Percentiles rank a stretch among this genome's conserved stretches.
Conservation (phyloP, 2,888 invertebrate species). For the Eristalinus aeneus region DNA sequence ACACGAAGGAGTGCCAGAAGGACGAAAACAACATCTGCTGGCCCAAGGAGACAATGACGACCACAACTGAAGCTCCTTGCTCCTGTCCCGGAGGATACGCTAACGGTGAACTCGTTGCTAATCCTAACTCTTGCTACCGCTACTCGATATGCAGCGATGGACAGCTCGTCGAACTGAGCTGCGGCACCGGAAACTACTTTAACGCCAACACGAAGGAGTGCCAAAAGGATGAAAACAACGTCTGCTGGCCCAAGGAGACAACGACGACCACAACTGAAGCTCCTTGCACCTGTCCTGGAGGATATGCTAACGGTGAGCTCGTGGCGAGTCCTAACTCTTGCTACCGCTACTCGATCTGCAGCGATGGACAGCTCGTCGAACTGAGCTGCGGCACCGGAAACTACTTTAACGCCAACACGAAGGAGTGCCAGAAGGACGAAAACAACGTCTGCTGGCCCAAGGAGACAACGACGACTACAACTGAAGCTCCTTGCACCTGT, state of each 20-base stretch:
- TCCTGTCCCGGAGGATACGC: constrained; percentile 21
- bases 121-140: constrained; percentile 55
- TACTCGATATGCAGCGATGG: constrained; percentile 73
- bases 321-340: too few species aligned
- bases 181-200: constrained; percentile 70
- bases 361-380: too few species aligned
- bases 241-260: constrained; percentile 18
- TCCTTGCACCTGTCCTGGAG: not conserved
- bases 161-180: constrained; percentile 58
- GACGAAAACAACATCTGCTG: constrained; percentile 48
- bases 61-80: not conserved
- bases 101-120: constrained; percentile 63
- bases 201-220: constrained; percentile 23
- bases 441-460: too few species aligned
- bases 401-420: too few species aligned
- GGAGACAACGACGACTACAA: not conserved
- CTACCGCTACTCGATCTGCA: too few species aligned
- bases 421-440: too few species aligned
- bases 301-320: not conserved
- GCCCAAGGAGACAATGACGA: not conserved
- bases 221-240: constrained; percentile 27
- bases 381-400: too few species aligned
- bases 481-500: not conserved
- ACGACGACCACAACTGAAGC: not conserved
- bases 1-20: not conserved